phyloP scores from a whole-genome alignment of 1,140 invertebrate species.

The Drosophila nannoptera region DNA sequence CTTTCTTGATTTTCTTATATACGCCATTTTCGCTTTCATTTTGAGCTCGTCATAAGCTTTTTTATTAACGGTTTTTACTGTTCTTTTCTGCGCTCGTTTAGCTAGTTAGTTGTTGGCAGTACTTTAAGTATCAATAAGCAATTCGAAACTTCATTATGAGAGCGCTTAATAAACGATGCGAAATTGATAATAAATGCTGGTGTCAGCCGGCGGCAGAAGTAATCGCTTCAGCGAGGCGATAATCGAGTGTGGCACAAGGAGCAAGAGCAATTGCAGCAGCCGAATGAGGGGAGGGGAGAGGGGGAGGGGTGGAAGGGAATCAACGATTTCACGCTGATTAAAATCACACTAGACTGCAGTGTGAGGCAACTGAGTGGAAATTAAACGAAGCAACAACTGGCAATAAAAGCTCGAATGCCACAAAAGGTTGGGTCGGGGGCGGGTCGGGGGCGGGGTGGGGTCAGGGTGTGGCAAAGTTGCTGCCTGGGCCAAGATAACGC shows the following conservation, averaged over 20 bases:
- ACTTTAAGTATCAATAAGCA: too few species aligned
- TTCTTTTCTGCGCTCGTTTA: too few species aligned
- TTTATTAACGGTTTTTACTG: too few species aligned
- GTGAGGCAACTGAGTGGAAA: slow-evolving; percentile 43
- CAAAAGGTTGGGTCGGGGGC: too few species aligned
- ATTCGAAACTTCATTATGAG: slow-evolving; percentile 7
- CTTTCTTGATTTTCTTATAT: too few species aligned
- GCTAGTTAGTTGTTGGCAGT: too few species aligned
- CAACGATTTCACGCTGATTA: slow-evolving; percentile 65
- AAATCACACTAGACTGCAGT: slow-evolving; percentile 55
- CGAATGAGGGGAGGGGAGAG: not conserved
- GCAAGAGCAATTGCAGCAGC: not conserved
- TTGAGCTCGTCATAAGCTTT: too few species aligned
- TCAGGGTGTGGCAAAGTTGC: not conserved
- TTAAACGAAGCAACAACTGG: slow-evolving; percentile 40
- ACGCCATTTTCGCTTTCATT: too few species aligned
- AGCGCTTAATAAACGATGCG: slow-evolving; percentile 24
- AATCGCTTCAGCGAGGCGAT: slow-evolving; percentile 14
- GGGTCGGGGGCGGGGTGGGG: too few species aligned
- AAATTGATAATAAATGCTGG: slow-evolving; percentile 34
- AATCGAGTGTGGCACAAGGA: slow-evolving; percentile 39
- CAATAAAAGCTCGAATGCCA: slow-evolving; percentile 16
- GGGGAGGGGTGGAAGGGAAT: slow-evolving; percentile 30
- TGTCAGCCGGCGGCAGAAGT: not conserved
- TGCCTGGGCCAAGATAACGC: slow-evolving; percentile 49